Evolutionary conservation across 1,140 invertebrate genomes (phyloP), one percentile per base, ranked within the genome.

Genomic region (Pogonus chalceus): DNA sequence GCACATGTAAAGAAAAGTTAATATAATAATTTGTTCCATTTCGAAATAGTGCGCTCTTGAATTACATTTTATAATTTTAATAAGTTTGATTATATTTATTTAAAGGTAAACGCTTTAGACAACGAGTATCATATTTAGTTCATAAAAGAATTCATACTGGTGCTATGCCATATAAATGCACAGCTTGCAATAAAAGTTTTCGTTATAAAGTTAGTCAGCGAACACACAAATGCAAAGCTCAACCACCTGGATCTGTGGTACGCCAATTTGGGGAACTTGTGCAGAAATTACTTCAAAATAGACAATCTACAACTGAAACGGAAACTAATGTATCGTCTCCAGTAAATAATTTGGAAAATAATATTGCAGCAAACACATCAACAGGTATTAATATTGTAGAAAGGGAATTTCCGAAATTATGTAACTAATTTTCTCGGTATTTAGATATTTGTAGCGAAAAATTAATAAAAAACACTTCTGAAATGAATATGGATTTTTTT

Each of bases 121-220:
- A 91, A 69, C 71, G 88, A 51, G 88, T 92, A 20, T 90, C 88
- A 0, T 91, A 90, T 68, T 71, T 91, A 60, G 88, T 92, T 1
- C 88, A 92, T 68, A 75, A 83, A 56, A 76, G 88, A 58, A 91
- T 90, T 58, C 88, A 91, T 60, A 90, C 87, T 1, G 86, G 85
- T 26, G 84, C 78, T 1, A 87, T 88, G 82, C 85, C 86, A 1
- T 91, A 90, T 62, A 85, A 84, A 67, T 92, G 89, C 67, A 81
- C 82, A 43, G 77, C 78, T 2, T 92, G 89, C 67, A 79, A 83
- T 52, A 91, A 88, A 76, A 85, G 75, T 62, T 92, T 91, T 67
- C 74, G 88, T 58, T 90, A 91, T 62, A 92, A 92, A 77, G 88
- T 90, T 4, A 88, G 85, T 53, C 83, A 87, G 69, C 75, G 85